Conservation (phyloP, 1,140 invertebrate species). For the Bombus huntii region DNA sequence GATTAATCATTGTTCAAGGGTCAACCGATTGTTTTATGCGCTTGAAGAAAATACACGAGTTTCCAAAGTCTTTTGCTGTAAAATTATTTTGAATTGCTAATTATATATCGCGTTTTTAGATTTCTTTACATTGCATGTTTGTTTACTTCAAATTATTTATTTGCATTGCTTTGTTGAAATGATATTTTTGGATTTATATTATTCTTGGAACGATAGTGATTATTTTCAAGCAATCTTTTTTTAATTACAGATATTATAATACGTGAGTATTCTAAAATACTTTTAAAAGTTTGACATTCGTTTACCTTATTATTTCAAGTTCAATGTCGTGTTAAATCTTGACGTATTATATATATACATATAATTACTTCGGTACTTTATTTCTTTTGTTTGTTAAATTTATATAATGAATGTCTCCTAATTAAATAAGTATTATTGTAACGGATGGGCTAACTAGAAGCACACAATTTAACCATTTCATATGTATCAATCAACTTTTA, state of each 20-base stretch:
- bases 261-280: too few species aligned
- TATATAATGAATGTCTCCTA: too few species aligned
- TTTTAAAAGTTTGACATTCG: too few species aligned
- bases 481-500: slow-evolving; percentile 3
- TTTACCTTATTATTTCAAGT: neutral
- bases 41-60: slow-evolving; percentile 29
- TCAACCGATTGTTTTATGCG: neutral
- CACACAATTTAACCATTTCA: too few species aligned
- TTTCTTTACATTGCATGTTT: neutral
- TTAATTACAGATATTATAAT: too few species aligned
- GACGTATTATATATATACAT: neutral
- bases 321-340: neutral
- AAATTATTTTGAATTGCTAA: neutral
- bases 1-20: slow-evolving; percentile 31
- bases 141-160: neutral
- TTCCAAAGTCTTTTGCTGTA: slow-evolving; percentile 24
- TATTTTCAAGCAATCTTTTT: neutral
- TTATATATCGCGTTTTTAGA: neutral
- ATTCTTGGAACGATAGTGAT: too few species aligned
- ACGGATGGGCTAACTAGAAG: neutral
- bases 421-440: neutral
- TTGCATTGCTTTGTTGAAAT: neutral
- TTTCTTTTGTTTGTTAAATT: neutral
- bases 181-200: too few species aligned
- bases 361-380: neutral